Evolutionary conservation across 2,113 vertebrate genomes (phyloP).

Genomic region (Sprattus sprattus): DNA sequence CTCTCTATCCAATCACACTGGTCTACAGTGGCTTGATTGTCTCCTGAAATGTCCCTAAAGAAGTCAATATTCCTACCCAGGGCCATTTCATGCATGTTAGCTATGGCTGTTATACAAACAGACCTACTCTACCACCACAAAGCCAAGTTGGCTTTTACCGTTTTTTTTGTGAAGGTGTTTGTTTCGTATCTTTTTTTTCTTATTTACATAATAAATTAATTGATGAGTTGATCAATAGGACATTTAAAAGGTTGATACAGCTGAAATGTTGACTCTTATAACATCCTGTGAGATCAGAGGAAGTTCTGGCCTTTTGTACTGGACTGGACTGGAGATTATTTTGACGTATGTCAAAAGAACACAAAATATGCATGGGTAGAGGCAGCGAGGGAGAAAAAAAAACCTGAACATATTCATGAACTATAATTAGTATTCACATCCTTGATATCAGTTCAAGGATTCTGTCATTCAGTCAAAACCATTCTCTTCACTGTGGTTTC

Average conservation of each 20-base stretch:
- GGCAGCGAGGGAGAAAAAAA: background rate
- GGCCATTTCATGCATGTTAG: conserved; percentile 3
- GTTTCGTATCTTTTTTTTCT: background rate
- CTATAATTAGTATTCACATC: background rate
- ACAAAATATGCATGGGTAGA: background rate
- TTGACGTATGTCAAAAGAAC: background rate
- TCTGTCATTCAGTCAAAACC: conserved; percentile 1
- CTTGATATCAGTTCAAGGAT: background rate
- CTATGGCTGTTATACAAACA: background rate
- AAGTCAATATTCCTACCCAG: background rate
- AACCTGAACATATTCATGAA: background rate
- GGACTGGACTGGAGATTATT: background rate
- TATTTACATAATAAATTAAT: background rate
- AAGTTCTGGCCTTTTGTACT: no score
- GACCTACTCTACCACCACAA: background rate
- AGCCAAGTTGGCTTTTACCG: background rate
- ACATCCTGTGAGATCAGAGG: no score
- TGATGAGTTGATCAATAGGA: background rate
- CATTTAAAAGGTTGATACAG: no score
- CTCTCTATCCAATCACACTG: background rate
- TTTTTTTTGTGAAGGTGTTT: background rate
- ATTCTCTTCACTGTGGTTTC: background rate
- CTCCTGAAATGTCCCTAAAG: background rate
- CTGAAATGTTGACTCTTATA: no score
- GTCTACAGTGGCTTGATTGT: background rate